phyloP scores from a whole-genome alignment of 2,113 vertebrate species.

The Podiceps cristatus region DNA sequence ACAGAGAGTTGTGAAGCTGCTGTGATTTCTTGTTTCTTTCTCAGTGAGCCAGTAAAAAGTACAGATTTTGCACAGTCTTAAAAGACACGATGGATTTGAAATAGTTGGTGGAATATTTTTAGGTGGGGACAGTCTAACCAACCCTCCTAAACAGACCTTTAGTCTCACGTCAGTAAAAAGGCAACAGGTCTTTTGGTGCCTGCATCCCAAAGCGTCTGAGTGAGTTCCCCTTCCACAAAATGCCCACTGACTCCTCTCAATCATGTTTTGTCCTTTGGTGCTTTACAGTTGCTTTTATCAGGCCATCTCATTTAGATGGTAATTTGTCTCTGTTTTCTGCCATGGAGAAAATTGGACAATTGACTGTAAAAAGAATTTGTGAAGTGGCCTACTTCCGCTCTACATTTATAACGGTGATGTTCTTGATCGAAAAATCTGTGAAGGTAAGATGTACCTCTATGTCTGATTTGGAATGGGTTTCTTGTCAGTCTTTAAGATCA shows the following conservation, averaged over 20 bases:
- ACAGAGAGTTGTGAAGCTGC: background rate
- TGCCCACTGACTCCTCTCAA: background rate
- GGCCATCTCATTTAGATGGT: constrained; percentile 16
- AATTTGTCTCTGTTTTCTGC: background rate
- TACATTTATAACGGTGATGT: background rate
- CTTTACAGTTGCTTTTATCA: constrained; percentile 60
- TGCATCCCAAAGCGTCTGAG: background rate
- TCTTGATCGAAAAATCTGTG: background rate
- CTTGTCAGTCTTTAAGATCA: background rate
- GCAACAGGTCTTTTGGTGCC: background rate
- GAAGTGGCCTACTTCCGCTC: background rate
- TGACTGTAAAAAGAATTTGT: background rate
- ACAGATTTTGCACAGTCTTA: background rate
- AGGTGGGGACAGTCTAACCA: background rate
- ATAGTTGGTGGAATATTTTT: background rate
- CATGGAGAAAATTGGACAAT: background rate
- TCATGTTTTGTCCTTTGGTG: constrained; percentile 11
- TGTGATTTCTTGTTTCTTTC: background rate
- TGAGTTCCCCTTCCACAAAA: background rate
- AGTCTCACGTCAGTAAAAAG: background rate
- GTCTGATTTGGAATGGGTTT: background rate
- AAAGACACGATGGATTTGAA: background rate
- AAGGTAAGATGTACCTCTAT: background rate
- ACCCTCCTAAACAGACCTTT: background rate
- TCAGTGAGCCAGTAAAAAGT: background rate